Evolutionary conservation across 2,888 invertebrate species (phyloP).

Genomic region (Petrolisthes manimaculis): DNA sequence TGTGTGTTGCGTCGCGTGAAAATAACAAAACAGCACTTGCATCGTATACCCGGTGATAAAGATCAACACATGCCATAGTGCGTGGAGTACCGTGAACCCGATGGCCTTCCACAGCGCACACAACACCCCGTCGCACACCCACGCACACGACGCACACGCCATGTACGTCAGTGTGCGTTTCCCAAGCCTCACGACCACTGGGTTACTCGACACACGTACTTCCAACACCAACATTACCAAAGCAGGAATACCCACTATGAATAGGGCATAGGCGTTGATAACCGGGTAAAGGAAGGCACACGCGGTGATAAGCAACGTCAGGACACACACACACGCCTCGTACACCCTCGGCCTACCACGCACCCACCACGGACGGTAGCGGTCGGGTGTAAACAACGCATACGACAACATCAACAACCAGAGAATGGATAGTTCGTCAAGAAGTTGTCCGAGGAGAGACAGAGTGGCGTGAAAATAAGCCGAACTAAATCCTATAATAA

Average conservation of each 20-base stretch:
- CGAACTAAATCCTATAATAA: conserved; percentile 83
- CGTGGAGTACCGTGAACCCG: conserved; percentile 86
- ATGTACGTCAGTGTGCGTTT: conserved; percentile 26
- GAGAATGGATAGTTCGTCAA: conserved; percentile 85
- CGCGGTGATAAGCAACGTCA: conserved; percentile 70
- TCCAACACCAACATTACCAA: conserved; percentile 77
- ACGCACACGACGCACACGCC: conserved; percentile 33
- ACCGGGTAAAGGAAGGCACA: conserved; percentile 79
- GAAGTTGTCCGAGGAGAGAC: conserved; percentile 82
- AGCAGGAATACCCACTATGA: conserved; percentile 81
- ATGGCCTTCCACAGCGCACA: conserved; percentile 84
- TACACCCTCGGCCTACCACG: conserved; percentile 18
- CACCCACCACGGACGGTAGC: conserved; percentile 41
- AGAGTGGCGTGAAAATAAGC: conserved; percentile 89
- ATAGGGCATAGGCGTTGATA: conserved; percentile 85
- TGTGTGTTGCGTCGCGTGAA: conserved; percentile 81
- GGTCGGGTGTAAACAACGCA: conserved; percentile 59
- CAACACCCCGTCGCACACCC: conserved; percentile 73
- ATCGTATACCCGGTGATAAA: conserved; percentile 84
- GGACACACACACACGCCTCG: conserved; percentile 5
- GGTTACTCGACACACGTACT: conserved; percentile 72
- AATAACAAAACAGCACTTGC: conserved; percentile 83
- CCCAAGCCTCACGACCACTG: conserved; percentile 71
- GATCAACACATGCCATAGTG: conserved; percentile 85
- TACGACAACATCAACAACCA: conserved; percentile 81